phyloP scores from a whole-genome alignment of 2,113 vertebrate genomes.

The Ginglymostoma cirratum region DNA sequence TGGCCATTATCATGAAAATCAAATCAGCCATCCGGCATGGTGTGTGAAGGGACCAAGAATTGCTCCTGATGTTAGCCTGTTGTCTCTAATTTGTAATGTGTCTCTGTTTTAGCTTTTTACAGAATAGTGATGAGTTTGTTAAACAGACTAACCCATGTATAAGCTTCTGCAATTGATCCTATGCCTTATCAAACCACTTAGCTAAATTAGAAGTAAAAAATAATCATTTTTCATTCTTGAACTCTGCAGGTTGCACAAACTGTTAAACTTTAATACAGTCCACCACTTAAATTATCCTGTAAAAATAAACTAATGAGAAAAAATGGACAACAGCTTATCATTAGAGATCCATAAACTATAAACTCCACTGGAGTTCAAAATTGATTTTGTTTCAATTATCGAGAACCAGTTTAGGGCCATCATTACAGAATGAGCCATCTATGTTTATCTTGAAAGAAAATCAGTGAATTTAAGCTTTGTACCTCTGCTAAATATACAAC shows the following conservation, averaged over 20 bases:
- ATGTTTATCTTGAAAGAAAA: background rate
- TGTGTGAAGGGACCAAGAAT: background rate
- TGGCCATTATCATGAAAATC: background rate
- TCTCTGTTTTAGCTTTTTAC: background rate
- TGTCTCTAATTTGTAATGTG: constrained; percentile 12
- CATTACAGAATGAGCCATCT: background rate
- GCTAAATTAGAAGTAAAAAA: background rate
- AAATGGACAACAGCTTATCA: background rate
- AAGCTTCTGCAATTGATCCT: background rate
- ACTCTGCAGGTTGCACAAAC: background rate
- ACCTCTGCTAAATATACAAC: background rate
- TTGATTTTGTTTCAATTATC: background rate
- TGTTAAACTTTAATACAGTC: background rate
- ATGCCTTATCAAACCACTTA: background rate
- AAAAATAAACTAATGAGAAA: background rate
- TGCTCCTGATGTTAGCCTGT: background rate
- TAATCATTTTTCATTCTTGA: background rate
- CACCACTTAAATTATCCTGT: background rate
- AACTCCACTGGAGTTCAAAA: background rate
- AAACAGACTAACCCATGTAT: background rate
- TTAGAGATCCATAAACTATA: background rate
- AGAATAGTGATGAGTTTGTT: background rate
- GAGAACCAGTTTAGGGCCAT: background rate
- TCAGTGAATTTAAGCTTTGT: background rate
- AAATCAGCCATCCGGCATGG: background rate